Percentiles rank a stretch among this genome's conserved stretches.
Conservation (phyloP, 2,113 vertebrate genomes). For the Lasiurus cinereus region DNA sequence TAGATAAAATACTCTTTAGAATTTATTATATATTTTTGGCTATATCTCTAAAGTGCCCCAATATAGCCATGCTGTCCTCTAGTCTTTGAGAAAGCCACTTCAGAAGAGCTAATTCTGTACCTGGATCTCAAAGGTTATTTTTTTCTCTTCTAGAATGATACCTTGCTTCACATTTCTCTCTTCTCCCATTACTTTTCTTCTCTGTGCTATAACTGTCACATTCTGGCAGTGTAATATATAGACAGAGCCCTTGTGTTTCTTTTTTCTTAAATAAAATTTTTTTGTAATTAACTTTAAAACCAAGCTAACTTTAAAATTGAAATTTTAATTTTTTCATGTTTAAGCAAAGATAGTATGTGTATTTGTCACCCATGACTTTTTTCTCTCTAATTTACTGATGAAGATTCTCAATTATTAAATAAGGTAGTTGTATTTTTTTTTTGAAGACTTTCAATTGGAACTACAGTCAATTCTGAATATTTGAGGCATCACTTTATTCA, state of each 20-base stretch:
- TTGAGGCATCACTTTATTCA: neutral
- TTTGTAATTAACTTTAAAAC: slow-evolving; percentile 45
- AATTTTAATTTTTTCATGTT: neutral
- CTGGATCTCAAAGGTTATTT: neutral
- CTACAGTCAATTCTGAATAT: neutral
- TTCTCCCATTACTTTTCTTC: neutral
- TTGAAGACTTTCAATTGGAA: neutral
- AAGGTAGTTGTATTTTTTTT: neutral
- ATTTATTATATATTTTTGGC: neutral
- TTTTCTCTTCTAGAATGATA: neutral
- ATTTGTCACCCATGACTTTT: neutral
- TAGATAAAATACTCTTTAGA: neutral
- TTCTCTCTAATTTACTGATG: slow-evolving; percentile 1
- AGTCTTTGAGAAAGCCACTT: neutral
- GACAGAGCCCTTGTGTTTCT: neutral
- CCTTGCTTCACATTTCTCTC: neutral
- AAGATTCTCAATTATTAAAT: neutral
- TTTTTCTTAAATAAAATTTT: neutral
- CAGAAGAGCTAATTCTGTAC: neutral
- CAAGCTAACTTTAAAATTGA: neutral
- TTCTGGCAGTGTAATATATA: neutral
- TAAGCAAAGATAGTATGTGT: neutral
- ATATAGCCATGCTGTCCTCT: neutral
- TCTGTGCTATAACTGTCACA: neutral
- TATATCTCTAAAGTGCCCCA: neutral